A percentile compares a stretch with the other conserved stretches of the same genome.
phyloP scores from a whole-genome alignment of 2,797 vertebrate species.

The Lepilemur septentrionalis region DNA sequence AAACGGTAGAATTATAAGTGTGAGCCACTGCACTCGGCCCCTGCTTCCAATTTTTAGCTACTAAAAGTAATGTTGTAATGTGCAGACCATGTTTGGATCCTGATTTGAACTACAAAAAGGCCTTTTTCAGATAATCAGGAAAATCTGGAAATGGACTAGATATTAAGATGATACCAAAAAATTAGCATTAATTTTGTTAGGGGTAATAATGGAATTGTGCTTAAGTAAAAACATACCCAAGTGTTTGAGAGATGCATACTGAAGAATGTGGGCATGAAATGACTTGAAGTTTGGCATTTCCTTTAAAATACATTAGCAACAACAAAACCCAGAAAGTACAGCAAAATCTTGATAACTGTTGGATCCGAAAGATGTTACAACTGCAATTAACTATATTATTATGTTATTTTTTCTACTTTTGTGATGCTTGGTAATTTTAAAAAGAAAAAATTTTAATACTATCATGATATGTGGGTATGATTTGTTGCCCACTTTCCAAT shows the following conservation, averaged over 20 bases:
- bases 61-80: not conserved
- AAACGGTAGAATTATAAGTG: not conserved
- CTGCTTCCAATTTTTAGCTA: not conserved
- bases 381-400: not conserved
- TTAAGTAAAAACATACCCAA: not conserved
- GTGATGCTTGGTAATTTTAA: not conserved
- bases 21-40: not conserved
- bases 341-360: not conserved
- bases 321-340: not conserved
- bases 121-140: not conserved
- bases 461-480: not conserved
- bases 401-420: slow-evolving; percentile 13
- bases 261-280: not conserved
- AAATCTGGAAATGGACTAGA: slow-evolving; percentile 14
- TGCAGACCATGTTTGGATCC: not conserved
- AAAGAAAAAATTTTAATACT: not conserved
- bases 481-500: not conserved
- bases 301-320: slow-evolving; percentile 31
- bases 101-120: slow-evolving; percentile 30
- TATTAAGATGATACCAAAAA: slow-evolving; percentile 33
- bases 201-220: not conserved
- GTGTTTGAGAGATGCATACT: not conserved
- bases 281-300: not conserved
- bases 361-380: not conserved
- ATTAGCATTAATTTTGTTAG: slow-evolving; percentile 10